Percentiles rank a stretch among this genome's conserved stretches.
These are phyloP conservation scores for Margarornis squamiger DNA, from an alignment of 2,797 vertebrate genomes.

Conservation along the genomic window DNA sequence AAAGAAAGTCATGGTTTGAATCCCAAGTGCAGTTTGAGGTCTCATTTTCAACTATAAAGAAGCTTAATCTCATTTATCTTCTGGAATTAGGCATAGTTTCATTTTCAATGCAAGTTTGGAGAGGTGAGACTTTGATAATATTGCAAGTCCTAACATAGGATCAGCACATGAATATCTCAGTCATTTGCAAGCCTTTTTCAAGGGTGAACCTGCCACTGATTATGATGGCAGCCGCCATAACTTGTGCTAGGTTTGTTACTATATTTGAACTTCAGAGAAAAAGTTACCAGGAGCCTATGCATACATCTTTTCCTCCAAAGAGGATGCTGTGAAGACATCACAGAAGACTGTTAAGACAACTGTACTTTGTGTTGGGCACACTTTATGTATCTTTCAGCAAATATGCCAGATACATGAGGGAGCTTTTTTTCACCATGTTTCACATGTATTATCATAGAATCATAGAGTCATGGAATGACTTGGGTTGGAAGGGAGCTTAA, in stretches of 20 bases:
- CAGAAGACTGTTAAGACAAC: not conserved
- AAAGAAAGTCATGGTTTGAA: not conserved
- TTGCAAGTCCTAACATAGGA: not conserved
- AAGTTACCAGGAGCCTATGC: not conserved
- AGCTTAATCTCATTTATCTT: not conserved
- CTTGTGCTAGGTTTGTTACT: not conserved
- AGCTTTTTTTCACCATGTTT: not conserved
- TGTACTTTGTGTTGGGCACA: not conserved
- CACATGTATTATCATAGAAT: not conserved
- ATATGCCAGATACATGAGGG: not conserved
- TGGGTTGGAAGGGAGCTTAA: not conserved
- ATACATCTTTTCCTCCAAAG: not conserved
- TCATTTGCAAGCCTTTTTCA: not conserved
- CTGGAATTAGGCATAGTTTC: not conserved
- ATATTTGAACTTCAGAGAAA: not conserved
- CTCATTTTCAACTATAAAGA: not conserved
- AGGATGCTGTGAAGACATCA: not conserved
- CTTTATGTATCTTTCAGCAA: not conserved
- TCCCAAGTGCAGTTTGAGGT: not conserved
- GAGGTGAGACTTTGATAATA: not conserved
- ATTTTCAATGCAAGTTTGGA: not conserved
- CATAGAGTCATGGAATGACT: not conserved
- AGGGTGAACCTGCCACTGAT: not conserved
- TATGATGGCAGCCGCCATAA: not conserved
- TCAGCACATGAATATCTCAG: not conserved